Base-by-base conservation (phyloP, 2,888 invertebrate genomes). In the Hypercompe scribonia region DNA sequence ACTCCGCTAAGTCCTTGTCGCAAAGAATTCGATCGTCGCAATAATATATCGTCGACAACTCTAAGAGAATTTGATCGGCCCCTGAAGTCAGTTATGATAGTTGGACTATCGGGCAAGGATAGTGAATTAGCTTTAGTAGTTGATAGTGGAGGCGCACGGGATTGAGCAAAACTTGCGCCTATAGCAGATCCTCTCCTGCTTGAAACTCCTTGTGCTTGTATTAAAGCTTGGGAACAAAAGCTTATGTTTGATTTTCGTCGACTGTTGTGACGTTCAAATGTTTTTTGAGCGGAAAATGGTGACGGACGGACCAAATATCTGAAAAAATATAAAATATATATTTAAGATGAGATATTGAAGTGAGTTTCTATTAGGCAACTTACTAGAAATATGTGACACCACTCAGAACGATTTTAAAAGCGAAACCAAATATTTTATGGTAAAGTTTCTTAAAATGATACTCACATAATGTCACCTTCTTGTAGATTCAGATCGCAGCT, bases 401-500 rank as follows among this genome's bases (percentile, higher is more conserved):
- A 3, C 15, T 1, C 28, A 11, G 58, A 31, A 28, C 31, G 5
- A 15, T 15, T 28, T n/a, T 58, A 31, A 28, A n/a, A 58, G 15
- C 15, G 28, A 3, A 13, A 11, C 3, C 15, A 5, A 58, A 58
- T 50, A 7, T 24, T 3, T 24, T 46, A 7, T 5, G n/a, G 50
- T 24, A 50, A 50, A 8, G 10, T 42, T 58, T 15, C 39, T 31
- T 33, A 28, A 11, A 11, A 13, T 28, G 33, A 28, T 77, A 89
- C 94, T 97, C 96, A 99, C 98, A 99, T 98, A 75, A 99, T 98
- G 94, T 99, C 99, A 71, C 99, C 99, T 91, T 98, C 98, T 94
- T 99, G 99, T 82, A 99, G 96, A 91, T 98, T 98, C 36, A 99
- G 96, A 94, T 99, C 99, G 96, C 99, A 99, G 92, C 98, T 99